phyloP scores from a whole-genome alignment of 2,797 vertebrate genomes.

The Brotogeris chrysoptera region DNA sequence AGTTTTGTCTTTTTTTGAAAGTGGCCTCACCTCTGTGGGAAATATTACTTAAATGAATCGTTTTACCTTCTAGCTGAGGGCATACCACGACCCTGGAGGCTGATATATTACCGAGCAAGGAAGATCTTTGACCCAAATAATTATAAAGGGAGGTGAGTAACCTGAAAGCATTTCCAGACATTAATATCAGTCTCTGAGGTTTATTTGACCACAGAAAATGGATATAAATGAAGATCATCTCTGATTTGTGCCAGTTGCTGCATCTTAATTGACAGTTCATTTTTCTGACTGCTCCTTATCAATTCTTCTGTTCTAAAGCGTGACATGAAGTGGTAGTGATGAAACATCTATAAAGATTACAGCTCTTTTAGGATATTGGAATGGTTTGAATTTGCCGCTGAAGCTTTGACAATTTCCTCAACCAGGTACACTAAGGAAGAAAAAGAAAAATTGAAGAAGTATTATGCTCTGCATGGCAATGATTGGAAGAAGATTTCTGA shows the following conservation, averaged over 20 bases:
- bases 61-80: constrained; percentile 66
- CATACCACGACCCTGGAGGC: constrained; percentile 73
- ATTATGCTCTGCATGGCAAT: constrained; percentile 73
- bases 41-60: neutral
- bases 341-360: neutral
- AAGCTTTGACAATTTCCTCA: neutral
- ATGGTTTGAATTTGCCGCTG: neutral
- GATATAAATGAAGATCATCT: neutral
- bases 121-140: constrained; percentile 77
- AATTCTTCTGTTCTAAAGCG: neutral
- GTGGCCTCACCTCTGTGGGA: neutral
- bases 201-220: neutral
- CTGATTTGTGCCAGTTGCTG: neutral
- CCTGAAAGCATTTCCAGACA: neutral
- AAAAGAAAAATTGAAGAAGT: constrained; percentile 59
- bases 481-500: constrained; percentile 77
- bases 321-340: neutral
- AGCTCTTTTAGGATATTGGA: neutral
- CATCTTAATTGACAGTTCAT: neutral
- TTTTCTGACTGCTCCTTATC: neutral
- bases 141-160: constrained; percentile 77
- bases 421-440: constrained; percentile 72
- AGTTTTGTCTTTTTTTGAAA: neutral
- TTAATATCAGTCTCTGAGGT: neutral
- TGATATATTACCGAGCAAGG: constrained; percentile 73